These are phyloP conservation scores for Graptemys geographica DNA, from an alignment of 2,797 vertebrate genomes.

Conservation along the genomic window DNA sequence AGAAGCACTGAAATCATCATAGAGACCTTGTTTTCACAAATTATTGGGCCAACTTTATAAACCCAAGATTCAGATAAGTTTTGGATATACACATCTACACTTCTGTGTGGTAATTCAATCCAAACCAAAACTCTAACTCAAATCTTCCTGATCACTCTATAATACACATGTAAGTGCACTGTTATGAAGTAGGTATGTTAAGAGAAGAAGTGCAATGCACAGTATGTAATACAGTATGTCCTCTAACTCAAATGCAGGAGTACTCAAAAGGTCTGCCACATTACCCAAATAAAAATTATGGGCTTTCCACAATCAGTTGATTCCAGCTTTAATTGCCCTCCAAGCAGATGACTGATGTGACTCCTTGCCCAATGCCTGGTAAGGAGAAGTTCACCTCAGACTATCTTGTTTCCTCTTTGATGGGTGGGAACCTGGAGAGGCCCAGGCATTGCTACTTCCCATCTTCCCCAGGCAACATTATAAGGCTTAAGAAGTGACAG, in stretches of 20 bases:
- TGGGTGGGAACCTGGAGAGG: neutral
- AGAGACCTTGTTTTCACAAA: neutral
- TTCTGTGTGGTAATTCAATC: accelerated
- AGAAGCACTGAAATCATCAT: neutral
- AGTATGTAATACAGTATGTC: neutral
- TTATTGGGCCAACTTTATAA: neutral
- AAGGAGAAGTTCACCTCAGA: neutral
- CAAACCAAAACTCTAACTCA: too few species aligned
- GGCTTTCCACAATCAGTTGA: neutral
- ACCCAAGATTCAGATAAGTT: neutral
- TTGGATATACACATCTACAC: neutral
- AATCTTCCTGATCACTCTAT: too few species aligned
- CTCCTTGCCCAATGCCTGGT: neutral
- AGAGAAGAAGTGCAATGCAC: too few species aligned
- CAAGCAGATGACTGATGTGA: neutral
- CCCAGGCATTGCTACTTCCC: neutral
- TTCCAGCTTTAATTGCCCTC: neutral
- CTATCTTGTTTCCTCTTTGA: neutral
- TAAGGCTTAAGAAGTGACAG: neutral
- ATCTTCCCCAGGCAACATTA: neutral
- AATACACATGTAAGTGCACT: too few species aligned
- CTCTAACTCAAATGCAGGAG: neutral
- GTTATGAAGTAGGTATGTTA: too few species aligned
- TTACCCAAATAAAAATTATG: too few species aligned
- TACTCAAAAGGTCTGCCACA: too few species aligned